These are phyloP conservation scores for Drosophila melanosoma DNA, from an alignment of 2,888 invertebrate species.

Conservation along the genomic window DNA sequence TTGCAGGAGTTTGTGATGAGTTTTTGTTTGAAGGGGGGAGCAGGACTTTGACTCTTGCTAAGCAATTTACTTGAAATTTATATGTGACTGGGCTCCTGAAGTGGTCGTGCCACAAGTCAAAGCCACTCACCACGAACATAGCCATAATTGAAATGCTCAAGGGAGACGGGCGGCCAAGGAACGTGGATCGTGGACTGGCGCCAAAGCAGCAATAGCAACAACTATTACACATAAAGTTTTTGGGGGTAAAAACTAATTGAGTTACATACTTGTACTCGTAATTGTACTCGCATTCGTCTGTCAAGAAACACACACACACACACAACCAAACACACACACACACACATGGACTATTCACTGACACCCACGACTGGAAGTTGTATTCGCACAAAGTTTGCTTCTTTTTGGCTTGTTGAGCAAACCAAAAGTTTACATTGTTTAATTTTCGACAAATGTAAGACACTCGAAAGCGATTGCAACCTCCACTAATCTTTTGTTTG, in stretches of 20 bases:
- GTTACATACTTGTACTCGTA: constrained; percentile 67
- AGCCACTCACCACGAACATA: constrained; percentile 41
- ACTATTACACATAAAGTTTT: constrained; percentile 66
- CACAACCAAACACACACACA: neutral
- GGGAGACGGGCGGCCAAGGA: constrained; percentile 51
- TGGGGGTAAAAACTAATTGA: constrained; percentile 74
- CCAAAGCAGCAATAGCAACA: constrained; percentile 45
- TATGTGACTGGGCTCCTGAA: constrained; percentile 66
- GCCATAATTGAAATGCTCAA: constrained; percentile 74
- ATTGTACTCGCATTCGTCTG: constrained; percentile 35
- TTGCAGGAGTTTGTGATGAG: constrained; percentile 38
- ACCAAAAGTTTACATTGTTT: constrained; percentile 78
- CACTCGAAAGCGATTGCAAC: constrained; percentile 71
- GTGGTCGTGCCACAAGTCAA: constrained; percentile 48
- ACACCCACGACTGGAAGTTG: constrained; percentile 13
- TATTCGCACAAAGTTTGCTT: constrained; percentile 57
- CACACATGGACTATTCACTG: constrained; percentile 7
- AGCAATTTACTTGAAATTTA: constrained; percentile 78
- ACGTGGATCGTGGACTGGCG: constrained; percentile 47
- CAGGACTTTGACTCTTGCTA: constrained; percentile 52
- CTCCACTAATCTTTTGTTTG: constrained; percentile 76
- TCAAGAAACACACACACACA: neutral
- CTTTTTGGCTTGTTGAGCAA: constrained; percentile 52
- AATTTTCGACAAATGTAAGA: constrained; percentile 78
- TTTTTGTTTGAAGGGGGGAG: constrained; percentile 53